Conservation (phyloP, 2,113 vertebrate species). For the Stegostoma tigrinum region DNA sequence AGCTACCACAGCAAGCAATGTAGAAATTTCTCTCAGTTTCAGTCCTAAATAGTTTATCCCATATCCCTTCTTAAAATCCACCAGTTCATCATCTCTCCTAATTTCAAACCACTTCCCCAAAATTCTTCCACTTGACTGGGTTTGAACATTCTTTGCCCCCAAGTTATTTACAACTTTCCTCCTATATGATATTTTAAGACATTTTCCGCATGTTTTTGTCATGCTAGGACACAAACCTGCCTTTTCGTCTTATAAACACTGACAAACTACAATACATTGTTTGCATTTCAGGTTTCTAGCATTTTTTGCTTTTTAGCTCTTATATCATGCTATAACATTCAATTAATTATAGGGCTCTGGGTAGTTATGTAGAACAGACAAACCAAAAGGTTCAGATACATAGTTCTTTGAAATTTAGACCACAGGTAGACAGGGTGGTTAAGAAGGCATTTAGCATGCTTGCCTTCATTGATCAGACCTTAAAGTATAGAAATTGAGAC, state of each 20-base stretch:
- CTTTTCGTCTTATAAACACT: neutral
- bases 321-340: neutral
- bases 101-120: neutral
- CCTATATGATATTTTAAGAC: no score
- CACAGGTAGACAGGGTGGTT: no score
- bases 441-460: no score
- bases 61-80: neutral
- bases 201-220: neutral
- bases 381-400: no score
- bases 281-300: neutral
- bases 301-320: neutral
- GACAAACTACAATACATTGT: neutral
- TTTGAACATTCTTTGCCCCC: neutral
- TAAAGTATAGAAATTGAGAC: no score
- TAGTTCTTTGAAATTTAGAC: no score
- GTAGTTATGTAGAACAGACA: no score
- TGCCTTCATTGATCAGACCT: no score
- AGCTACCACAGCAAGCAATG: no score
- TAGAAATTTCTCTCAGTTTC: no score
- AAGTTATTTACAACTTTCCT: neutral
- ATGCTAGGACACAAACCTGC: neutral
- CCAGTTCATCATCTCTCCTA: neutral
- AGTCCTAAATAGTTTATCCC: no score
- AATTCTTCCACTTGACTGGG: neutral
- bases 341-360: no score